These are phyloP conservation scores for Philereme transversata DNA, from an alignment of 2,888 invertebrate genomes.

Conservation along the genomic window DNA sequence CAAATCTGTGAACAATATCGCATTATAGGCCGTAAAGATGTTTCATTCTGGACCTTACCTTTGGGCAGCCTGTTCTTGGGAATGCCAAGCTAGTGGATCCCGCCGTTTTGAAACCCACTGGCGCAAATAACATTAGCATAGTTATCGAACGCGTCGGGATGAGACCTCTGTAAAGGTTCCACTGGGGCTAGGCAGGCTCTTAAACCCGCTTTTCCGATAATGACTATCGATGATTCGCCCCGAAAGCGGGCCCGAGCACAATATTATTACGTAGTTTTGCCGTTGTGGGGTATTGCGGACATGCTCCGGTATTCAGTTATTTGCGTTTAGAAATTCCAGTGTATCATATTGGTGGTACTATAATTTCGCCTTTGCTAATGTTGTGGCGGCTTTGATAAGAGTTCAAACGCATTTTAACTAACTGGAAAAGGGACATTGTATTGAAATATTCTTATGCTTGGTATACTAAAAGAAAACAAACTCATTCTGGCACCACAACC, in stretches of 20 bases:
- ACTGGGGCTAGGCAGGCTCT: conserved; percentile 75
- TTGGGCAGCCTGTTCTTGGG: conserved; percentile 56
- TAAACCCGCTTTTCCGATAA: conserved; percentile 82
- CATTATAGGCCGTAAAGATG: conserved; percentile 56
- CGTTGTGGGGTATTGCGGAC: conserved; percentile 75
- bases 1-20: conserved; percentile 59
- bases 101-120: conserved; percentile 76
- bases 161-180: conserved; percentile 81
- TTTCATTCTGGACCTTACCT: conserved; percentile 61
- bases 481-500: too few species aligned
- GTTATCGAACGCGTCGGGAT: conserved; percentile 81
- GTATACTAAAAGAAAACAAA: too few species aligned
- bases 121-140: conserved; percentile 84
- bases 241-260: conserved; percentile 73
- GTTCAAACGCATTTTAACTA: too few species aligned
- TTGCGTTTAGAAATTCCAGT: conserved; percentile 57
- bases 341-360: conserved; percentile 36
- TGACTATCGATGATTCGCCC: conserved; percentile 82
- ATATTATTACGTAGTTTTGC: conserved; percentile 79
- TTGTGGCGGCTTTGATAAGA: too few species aligned
- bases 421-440: too few species aligned
- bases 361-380: conserved; percentile 5
- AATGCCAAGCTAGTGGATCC: conserved; percentile 70
- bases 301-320: conserved; percentile 68
- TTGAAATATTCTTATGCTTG: too few species aligned